Evolutionary conservation across 2,888 invertebrate genomes (phyloP).

Genomic region (Aphidius colemani): DNA sequence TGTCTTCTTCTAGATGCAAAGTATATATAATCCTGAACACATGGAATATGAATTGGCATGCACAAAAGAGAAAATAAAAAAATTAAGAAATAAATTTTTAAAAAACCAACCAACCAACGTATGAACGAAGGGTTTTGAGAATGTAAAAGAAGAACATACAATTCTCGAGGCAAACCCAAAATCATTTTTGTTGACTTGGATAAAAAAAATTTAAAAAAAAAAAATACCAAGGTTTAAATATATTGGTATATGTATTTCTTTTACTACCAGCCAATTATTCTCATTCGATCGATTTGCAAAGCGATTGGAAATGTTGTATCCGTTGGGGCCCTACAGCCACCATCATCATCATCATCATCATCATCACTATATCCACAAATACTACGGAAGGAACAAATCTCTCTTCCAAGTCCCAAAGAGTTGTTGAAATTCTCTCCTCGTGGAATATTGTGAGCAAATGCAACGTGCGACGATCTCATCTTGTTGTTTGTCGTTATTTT

Average conservation of each 20-base stretch:
- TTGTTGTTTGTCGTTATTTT: slow-evolving; percentile 2
- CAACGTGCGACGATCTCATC: slow-evolving; percentile 4
- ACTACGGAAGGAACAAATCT: slow-evolving; percentile 20
- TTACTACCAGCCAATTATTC: slow-evolving; percentile 13
- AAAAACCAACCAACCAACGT: too few species aligned
- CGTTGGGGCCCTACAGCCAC: too few species aligned
- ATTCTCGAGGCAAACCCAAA: slow-evolving; percentile 5
- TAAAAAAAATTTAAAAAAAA: too few species aligned
- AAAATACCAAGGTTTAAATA: slow-evolving; percentile 7
- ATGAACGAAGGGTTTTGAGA: background rate
- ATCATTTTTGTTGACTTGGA: slow-evolving; percentile 3
- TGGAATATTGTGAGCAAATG: background rate
- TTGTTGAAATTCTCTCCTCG: background rate
- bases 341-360: too few species aligned
- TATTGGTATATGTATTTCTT: too few species aligned
- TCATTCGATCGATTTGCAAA: slow-evolving; percentile 10
- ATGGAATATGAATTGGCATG: slow-evolving; percentile 11
- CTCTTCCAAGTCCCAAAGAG: too few species aligned
- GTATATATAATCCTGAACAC: background rate
- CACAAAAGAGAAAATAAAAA: background rate
- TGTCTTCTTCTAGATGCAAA: background rate
- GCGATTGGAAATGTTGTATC: slow-evolving; percentile 5
- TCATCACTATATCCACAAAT: background rate
- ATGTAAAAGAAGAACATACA: background rate
- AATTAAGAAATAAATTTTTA: background rate